Percentiles rank a stretch among this genome's conserved stretches.
Conservation (phyloP, 2,113 vertebrate genomes). For the Pipra filicauda region DNA sequence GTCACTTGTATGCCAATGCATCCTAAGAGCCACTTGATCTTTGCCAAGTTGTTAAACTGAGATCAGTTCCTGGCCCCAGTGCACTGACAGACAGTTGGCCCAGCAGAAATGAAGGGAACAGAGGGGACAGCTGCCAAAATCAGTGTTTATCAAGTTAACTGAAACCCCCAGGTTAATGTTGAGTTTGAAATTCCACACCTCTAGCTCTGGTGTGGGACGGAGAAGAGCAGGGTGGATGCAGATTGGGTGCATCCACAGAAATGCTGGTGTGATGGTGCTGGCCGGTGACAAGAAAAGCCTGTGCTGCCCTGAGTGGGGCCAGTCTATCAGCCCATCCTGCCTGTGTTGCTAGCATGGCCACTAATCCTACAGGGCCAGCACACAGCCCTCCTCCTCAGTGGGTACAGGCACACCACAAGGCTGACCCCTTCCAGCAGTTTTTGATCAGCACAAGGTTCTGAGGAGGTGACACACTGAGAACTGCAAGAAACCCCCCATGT, state of each 20-base stretch:
- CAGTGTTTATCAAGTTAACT: neutral
- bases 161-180: neutral
- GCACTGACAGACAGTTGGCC: neutral
- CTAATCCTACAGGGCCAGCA: neutral
- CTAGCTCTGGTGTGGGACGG: neutral
- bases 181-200: neutral
- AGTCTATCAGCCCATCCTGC: neutral
- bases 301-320: neutral
- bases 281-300: neutral
- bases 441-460: neutral
- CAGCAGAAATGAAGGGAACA: neutral
- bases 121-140: neutral
- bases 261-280: rapidly evolving
- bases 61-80: neutral
- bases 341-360: neutral
- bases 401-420: rapidly evolving
- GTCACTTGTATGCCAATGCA: neutral
- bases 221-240: too few relatives aligned
- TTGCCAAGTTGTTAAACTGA: neutral
- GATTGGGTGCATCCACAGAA: neutral
- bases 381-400: neutral
- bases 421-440: neutral
- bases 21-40: neutral
- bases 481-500: neutral
- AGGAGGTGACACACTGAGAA: neutral